phyloP scores from a whole-genome alignment of 2,113 vertebrate genomes.

The Malurus cyaneus region DNA sequence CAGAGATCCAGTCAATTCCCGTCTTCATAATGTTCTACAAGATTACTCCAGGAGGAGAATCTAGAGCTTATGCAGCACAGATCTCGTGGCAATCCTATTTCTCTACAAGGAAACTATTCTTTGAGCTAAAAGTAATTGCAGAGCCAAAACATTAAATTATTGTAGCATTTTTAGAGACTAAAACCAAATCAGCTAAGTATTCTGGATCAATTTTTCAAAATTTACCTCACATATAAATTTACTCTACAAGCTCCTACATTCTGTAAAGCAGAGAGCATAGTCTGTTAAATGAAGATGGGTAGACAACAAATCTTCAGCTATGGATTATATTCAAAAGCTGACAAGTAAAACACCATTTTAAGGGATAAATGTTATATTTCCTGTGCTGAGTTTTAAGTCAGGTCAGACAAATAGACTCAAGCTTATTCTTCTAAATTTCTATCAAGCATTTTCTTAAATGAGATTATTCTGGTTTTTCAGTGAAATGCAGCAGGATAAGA shows the following conservation, averaged over 20 bases:
- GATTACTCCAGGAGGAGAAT: not conserved
- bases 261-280: not conserved
- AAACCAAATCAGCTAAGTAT: not conserved
- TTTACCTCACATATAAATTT: slow-evolving; percentile 3
- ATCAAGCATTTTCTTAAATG: not conserved
- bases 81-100: not conserved
- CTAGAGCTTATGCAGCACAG: not conserved
- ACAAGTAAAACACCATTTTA: not conserved
- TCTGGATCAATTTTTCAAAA: not conserved
- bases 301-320: not conserved
- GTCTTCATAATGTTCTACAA: not conserved
- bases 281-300: not conserved
- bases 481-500: not conserved
- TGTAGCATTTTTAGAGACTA: not conserved
- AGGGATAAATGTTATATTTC: not conserved
- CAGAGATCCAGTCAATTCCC: not conserved
- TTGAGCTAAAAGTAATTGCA: not conserved
- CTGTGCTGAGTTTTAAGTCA: not conserved
- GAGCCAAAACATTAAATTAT: not conserved
- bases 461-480: not conserved
- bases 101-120: not conserved
- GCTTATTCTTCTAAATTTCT: not conserved
- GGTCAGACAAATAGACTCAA: not conserved
- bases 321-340: not conserved
- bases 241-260: not conserved